Evolutionary conservation across 35 echinoderm and acorn worm species (phyloP).

Genomic region (Heliocidaris erythrogramma): DNA sequence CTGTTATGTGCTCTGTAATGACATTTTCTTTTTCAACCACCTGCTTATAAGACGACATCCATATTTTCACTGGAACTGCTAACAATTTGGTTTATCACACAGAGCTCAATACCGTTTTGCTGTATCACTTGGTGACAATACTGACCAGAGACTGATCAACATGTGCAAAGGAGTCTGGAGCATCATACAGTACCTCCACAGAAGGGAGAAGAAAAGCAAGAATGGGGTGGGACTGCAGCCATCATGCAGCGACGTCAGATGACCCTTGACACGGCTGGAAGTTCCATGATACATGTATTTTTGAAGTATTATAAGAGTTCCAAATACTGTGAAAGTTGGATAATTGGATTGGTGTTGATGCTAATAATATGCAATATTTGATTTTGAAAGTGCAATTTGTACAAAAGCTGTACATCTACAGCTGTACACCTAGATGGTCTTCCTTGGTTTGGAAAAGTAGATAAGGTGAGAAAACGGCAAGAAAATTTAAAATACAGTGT

Average conservation of each 20-base stretch:
- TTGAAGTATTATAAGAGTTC: too few relatives aligned
- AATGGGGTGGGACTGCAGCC: constrained; percentile 26
- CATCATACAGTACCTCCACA: constrained; percentile 14
- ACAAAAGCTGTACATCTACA: too few relatives aligned
- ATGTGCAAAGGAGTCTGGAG: constrained; percentile 44
- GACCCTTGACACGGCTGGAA: background rate
- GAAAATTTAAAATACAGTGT: too few relatives aligned
- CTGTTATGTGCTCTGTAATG: too few relatives aligned
- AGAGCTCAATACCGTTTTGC: constrained; percentile 20
- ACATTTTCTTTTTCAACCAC: too few relatives aligned
- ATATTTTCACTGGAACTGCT: background rate
- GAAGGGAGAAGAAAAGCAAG: background rate
- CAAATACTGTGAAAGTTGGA: too few relatives aligned
- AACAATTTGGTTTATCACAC: background rate
- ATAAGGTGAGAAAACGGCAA: too few relatives aligned
- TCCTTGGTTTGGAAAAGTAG: too few relatives aligned
- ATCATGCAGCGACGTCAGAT: background rate
- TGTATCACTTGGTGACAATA: constrained; percentile 7
- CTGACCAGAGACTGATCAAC: constrained; percentile 19
- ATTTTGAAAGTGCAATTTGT: background rate
- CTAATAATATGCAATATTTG: background rate
- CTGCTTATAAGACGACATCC: too few relatives aligned
- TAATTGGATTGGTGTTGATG: background rate
- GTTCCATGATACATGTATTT: background rate
- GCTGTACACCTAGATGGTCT: too few relatives aligned